Conservation (phyloP, 2,888 invertebrate species). For the Brenthis daphne region DNA sequence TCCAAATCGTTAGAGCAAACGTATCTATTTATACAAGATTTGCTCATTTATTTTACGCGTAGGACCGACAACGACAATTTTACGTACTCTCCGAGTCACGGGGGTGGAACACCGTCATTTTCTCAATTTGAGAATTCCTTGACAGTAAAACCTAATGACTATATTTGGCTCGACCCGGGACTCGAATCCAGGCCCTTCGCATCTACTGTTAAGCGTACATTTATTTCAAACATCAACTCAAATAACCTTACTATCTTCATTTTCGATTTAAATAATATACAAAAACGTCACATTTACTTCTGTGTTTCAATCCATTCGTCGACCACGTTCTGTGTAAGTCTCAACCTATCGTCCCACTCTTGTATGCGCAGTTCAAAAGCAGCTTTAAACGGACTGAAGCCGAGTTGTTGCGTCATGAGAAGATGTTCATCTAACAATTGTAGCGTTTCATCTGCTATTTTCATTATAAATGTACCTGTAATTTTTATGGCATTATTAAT, state of each 20-base stretch:
- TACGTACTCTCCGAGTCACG: too few species aligned
- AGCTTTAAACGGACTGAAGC: conserved; percentile 90
- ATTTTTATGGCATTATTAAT: not conserved
- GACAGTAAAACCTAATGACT: too few species aligned
- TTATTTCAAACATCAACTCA: not conserved
- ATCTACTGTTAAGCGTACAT: too few species aligned
- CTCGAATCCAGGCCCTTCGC: too few species aligned
- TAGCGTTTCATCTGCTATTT: conserved; percentile 87
- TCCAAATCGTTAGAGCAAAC: too few species aligned
- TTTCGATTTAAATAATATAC: too few species aligned
- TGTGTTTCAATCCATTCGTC: conserved; percentile 89
- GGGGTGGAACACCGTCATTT: too few species aligned
- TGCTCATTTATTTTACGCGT: too few species aligned
- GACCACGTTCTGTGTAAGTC: conserved; percentile 83
- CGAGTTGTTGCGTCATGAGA: conserved; percentile 87
- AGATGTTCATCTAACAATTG: conserved; percentile 90
- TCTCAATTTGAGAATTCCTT: too few species aligned
- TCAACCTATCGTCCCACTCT: conserved; percentile 88
- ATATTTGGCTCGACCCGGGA: too few species aligned
- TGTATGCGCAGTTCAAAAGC: conserved; percentile 88
- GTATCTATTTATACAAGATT: too few species aligned
- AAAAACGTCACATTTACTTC: conserved; percentile 71
- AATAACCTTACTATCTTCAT: not conserved
- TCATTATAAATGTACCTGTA: conserved; percentile 87
- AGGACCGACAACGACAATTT: too few species aligned